Base-by-base conservation (phyloP, 2,797 vertebrate species). In the Galaxias olidus region DNA sequence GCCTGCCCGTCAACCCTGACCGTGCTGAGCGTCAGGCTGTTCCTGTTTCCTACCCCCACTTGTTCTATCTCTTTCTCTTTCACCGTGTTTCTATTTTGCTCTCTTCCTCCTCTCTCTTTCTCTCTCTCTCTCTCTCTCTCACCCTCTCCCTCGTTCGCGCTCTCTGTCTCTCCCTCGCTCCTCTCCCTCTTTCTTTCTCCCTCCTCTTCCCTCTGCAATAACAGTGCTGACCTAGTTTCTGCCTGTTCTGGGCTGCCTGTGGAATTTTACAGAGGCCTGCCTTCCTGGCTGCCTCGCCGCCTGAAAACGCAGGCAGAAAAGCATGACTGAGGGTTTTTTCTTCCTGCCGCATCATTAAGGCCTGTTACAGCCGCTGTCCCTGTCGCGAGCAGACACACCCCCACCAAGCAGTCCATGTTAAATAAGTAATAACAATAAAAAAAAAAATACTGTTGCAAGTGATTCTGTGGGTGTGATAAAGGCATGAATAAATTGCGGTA, bases 151-250 rank as follows among this genome's bases (percentile, higher is more conserved):
- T 19, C 71, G 62, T 66, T 68, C 71, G 68, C 66, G 71, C 75
- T 68, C 66, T 60, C 79, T 68, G 77, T 58, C 74, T 67, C 55
- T 69, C 88, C 83, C 88, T 79, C 84, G 84, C 87, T 91, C 87
- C 90, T 87, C 86, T 85, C 91, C 90, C 92, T 93, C 30, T 6
- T 6, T 71, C 79, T 75, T 83, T 85, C 88, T 84, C 88, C 80
- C 84, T 88, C 85, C 87, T 91, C 87, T 91, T 87, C 86, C 86
- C 91, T 91, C 92, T 93, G 91, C 91, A 93, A 93, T 92, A 93
- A 93, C 92, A 93, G 92, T 90, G 92, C 91, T 93, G 92, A 93
- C 92, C 92, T 93, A 93, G 91, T 92, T 93, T 93, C 92, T 91
- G 88, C 90, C 88, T 91, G 90, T 93, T 93, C 90, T 90, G 91